Base-by-base conservation (phyloP, 2,888 invertebrate genomes). In the Molorchus minor region DNA sequence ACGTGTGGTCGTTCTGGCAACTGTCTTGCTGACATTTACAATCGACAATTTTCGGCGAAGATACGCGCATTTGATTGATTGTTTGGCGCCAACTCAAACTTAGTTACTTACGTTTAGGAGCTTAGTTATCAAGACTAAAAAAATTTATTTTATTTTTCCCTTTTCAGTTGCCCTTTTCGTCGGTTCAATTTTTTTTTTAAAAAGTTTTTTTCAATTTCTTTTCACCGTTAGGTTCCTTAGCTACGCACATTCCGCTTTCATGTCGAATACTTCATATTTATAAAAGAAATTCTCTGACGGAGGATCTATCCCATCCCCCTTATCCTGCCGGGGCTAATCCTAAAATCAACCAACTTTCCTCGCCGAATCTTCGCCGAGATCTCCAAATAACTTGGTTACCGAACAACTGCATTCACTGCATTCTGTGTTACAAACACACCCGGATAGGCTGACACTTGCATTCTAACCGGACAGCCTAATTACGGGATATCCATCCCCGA, bases 261-360 rank as follows among this genome's bases (percentile, higher is more conserved):
- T 52, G 40, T 29, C 52, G 19, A 16, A 29, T 30, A 52, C 16
- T 41, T 30, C 52, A 25, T 41, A 36, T 52, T 36, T 52, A 52
- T 52, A 52, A 52, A 40, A 52, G 52, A 41, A n/a, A 52, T 30
- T 52, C 30, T 40, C 52, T 41, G 52, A 40, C 52, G 25, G 17
- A 52, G 30, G 51, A 29, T 12, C 41, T 41, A 52, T 52, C 13
- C 41, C 30, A 52, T 52, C 41, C 15, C 19, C 21, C 16, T 30
- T 52, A 52, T 41, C 15, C 25, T 29, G 15, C 13, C 12, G 44
- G 16, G 29, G 29, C 29, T 44, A 44, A 44, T 52, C 41, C 30
- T 29, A 41, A 41, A 52, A 52, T 52, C 41, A 41, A 29, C 52
- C 52, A 30, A 52, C 41, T 52, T 17, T n/a, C 41, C 21, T 19